Evolutionary conservation across 2,888 invertebrate species (phyloP), one percentile per base, ranked within the genome.

Genomic region (Romanomermis culicivorax): DNA sequence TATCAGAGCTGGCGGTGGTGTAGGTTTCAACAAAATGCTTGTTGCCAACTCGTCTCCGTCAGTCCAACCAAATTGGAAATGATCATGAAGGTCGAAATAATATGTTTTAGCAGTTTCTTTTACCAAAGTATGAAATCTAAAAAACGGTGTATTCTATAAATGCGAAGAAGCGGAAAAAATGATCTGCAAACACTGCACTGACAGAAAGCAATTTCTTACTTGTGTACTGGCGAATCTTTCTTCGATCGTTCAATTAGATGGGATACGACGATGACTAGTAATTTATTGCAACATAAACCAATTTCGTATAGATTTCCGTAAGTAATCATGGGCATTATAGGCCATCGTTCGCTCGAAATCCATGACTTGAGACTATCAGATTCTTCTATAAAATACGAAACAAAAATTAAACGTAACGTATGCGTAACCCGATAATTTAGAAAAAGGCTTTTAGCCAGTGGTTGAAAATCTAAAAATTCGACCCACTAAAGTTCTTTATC

Each of bases 41-140:
- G 89, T 91, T 14, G 86, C 87, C 59, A 93, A 75, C 54, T 87
- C 85, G 2, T 84, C 81, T 60, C 79, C 82, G 1, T 84, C 86
- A 70, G 87, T 80, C 91, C 91, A 95, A 42, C 89, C 88, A 74
- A 95, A 95, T 72, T 93, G 91, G 68, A 85, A 86, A 61, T 77
- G 72, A 55, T 11, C 4, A 29, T 45, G 36, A 25, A 53, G 51
- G 2, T 26, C 20, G n/a, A 11, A 2, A 27, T 53, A 23, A 25
- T 17, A 53, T 2, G n/a, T 4, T 27, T 23, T 51, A 3, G 47
- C 47, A 4, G 53, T 53, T 20, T 51, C 20, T 11, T 26, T 23
- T 3, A 51, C 42, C 3, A 51, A 11, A 3, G 4, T 20, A 51
- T 51, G 20, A 50, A 53, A 53, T 25, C 53, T 53, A 11, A 50